Conservation (phyloP, 2,888 invertebrate species). For the Aporophyla lueneburgensis region DNA sequence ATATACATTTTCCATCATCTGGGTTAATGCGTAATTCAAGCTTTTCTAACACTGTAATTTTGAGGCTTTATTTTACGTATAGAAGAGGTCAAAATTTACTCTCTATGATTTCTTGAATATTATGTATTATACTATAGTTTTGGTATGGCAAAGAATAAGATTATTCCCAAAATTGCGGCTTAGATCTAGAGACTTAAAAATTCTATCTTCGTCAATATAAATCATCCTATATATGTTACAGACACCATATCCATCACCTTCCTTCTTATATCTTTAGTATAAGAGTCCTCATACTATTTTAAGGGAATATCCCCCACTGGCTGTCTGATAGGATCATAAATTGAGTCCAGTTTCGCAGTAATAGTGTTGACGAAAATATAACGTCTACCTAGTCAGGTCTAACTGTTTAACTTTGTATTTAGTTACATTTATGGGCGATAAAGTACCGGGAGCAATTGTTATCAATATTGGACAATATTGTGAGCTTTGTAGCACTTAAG, state of each 20-base stretch:
- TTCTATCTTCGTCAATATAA: too few relatives aligned
- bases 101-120: too few relatives aligned
- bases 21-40: too few relatives aligned
- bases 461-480: constrained; percentile 44
- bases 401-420: constrained; percentile 56
- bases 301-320: constrained; percentile 60
- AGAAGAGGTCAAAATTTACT: too few relatives aligned
- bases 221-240: not conserved
- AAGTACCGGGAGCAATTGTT: constrained; percentile 44
- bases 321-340: constrained; percentile 57
- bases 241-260: constrained; percentile 9
- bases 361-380: constrained; percentile 57
- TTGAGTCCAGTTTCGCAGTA: constrained; percentile 43
- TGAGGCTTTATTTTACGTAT: too few relatives aligned
- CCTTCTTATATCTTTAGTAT: constrained; percentile 7
- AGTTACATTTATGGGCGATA: constrained; percentile 50
- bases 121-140: too few relatives aligned
- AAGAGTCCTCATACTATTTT: constrained; percentile 52
- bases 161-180: too few relatives aligned
- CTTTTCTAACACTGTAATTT: too few relatives aligned
- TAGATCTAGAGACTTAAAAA: too few relatives aligned
- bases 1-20: not conserved
- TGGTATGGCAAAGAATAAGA: not conserved
- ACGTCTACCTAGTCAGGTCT: constrained; percentile 30
- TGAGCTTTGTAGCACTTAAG: constrained; percentile 24